Percentiles rank a stretch among this genome's conserved stretches.
Conservation (phyloP, 2,113 vertebrate species). For the Pseudois nayaur region DNA sequence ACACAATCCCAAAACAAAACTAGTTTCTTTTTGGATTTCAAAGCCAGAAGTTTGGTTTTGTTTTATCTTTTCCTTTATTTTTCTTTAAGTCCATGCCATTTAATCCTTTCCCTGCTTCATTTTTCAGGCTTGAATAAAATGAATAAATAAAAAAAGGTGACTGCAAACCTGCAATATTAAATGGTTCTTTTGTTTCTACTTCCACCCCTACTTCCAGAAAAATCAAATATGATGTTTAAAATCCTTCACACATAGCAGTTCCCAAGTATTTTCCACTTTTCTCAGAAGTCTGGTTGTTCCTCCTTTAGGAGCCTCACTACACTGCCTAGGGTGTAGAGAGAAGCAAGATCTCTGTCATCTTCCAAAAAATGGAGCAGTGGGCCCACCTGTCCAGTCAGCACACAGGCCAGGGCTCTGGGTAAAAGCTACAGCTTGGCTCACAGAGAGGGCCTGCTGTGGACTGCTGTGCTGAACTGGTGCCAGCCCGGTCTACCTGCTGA, state of each 20-base stretch:
- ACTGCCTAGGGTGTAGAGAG: not conserved
- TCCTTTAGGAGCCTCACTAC: not conserved
- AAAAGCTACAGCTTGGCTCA: not conserved
- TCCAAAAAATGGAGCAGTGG: not conserved
- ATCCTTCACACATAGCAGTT: not conserved
- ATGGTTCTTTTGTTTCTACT: not conserved
- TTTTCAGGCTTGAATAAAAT: not conserved
- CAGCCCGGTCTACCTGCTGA: conserved; percentile 39
- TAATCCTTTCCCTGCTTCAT: not conserved
- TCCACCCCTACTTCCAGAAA: not conserved
- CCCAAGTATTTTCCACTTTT: not conserved
- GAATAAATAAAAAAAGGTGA: not conserved
- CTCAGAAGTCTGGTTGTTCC: not conserved
- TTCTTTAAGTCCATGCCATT: not conserved
- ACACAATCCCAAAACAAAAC: not conserved
- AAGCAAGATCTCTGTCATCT: not conserved
- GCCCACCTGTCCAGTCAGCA: not conserved
- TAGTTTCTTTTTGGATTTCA: not conserved
- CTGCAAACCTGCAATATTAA: not conserved
- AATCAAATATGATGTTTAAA: not conserved
- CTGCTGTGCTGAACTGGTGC: not conserved
- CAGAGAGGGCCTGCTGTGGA: not conserved
- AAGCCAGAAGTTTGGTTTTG: not conserved
- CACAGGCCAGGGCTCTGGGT: not conserved
- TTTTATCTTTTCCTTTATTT: not conserved